Percentiles rank a stretch among this genome's conserved stretches.
phyloP scores from a whole-genome alignment of 1,140 invertebrate genomes.

The Pseudomyrmex concolor region DNA sequence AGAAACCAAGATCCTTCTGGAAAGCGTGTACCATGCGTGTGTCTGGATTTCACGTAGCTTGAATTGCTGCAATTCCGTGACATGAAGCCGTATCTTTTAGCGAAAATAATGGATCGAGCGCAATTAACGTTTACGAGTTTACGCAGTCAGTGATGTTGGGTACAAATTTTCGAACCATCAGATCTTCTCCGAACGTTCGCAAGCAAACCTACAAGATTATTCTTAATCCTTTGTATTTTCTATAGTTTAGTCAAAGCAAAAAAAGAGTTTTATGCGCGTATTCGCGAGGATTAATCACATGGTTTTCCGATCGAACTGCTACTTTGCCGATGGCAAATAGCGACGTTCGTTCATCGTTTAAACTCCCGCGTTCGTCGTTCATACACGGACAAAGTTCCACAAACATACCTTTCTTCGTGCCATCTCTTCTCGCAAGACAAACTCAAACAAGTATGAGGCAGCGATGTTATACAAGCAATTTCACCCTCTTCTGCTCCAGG shows the following conservation, averaged over 20 bases:
- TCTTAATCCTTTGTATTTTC: too few species aligned
- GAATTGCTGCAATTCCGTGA: neutral
- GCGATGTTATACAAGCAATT: neutral
- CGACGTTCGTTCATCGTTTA: constrained; percentile 10
- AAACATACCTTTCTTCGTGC: neutral
- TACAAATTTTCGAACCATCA: too few species aligned
- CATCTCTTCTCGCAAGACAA: neutral
- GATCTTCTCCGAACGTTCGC: too few species aligned
- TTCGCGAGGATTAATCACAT: too few species aligned
- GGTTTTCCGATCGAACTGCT: too few species aligned
- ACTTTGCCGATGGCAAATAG: neutral
- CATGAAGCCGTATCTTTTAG: neutral
- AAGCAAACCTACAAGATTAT: too few species aligned
- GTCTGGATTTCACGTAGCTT: neutral
- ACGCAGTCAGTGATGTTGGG: neutral
- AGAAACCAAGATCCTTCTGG: constrained; percentile 27
- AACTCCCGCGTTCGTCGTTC: neutral
- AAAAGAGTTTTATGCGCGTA: too few species aligned
- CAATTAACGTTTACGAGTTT: neutral
- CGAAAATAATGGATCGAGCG: neutral
- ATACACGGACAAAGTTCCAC: neutral
- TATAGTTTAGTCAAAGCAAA: too few species aligned
- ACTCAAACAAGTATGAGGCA: constrained; percentile 11
- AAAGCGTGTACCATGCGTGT: neutral
- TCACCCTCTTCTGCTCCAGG: neutral